phyloP scores from a whole-genome alignment of 2,888 invertebrate genomes.

The Parnassius apollo region DNA sequence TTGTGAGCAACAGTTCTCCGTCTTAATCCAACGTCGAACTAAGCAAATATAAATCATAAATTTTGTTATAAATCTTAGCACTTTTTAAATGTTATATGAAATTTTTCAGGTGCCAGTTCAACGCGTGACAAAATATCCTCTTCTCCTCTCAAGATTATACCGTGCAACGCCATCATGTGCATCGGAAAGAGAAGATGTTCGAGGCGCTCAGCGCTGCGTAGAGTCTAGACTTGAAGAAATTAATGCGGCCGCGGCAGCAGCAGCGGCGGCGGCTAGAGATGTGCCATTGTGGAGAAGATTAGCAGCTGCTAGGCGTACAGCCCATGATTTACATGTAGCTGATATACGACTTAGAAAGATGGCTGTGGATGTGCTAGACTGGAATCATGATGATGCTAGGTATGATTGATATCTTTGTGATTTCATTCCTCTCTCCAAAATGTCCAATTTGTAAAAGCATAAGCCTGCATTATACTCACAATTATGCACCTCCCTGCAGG shows the following conservation, averaged over 20 bases:
- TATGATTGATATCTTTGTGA: constrained; percentile 32
- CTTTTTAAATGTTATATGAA: background rate
- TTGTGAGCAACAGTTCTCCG: too few species aligned
- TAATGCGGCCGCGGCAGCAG: constrained; percentile 95
- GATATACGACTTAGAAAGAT: constrained; percentile 95
- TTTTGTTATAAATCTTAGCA: background rate
- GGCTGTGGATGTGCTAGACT: constrained; percentile 95
- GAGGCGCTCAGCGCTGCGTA: constrained; percentile 94
- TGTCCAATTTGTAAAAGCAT: too few species aligned
- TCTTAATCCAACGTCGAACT: too few species aligned
- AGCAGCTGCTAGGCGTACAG: constrained; percentile 87
- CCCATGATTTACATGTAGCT: constrained; percentile 92
- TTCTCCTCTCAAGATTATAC: constrained; percentile 92
- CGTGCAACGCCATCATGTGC: constrained; percentile 94
- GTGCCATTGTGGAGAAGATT: constrained; percentile 94
- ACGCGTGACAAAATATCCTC: constrained; percentile 97
- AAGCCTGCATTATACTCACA: too few species aligned
- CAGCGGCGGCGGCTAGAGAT: constrained; percentile 93
- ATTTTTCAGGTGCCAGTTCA: constrained; percentile 91
- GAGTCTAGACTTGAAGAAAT: constrained; percentile 96
- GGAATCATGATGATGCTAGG: constrained; percentile 95
- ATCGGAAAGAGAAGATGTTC: constrained; percentile 90
- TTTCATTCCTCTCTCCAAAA: background rate
- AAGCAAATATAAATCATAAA: too few species aligned
- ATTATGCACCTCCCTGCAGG: too few species aligned